Conservation (phyloP, 2,888 invertebrate species). For the Stegophylla sp. region DNA sequence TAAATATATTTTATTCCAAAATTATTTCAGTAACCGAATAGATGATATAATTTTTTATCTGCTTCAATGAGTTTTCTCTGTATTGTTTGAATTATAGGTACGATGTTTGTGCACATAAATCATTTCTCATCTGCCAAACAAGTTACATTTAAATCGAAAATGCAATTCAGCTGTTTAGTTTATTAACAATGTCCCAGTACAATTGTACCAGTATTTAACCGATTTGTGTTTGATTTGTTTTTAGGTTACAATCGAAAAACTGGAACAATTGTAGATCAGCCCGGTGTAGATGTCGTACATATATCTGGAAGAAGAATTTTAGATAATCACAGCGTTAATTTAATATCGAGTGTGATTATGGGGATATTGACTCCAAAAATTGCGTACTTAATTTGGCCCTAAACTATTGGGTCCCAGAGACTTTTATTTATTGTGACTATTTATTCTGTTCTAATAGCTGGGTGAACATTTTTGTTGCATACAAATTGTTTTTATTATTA, state of each 20-base stretch:
- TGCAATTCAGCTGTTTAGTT: too few species aligned
- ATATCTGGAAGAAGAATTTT: slow-evolving; percentile 79
- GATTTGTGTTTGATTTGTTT: neutral
- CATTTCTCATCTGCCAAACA: too few species aligned
- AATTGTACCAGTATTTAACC: too few species aligned
- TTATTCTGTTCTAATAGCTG: slow-evolving; percentile 27
- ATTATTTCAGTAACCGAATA: neutral
- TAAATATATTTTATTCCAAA: slow-evolving; percentile 63
- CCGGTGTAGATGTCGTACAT: slow-evolving; percentile 74
- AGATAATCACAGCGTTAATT: slow-evolving; percentile 88
- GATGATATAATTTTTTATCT: too few species aligned
- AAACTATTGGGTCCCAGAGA: slow-evolving; percentile 8
- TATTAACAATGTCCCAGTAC: too few species aligned
- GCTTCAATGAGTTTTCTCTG: too few species aligned
- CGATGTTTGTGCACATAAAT: too few species aligned
- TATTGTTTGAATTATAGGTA: too few species aligned
- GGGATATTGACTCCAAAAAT: slow-evolving; percentile 75
- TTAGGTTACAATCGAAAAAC: slow-evolving; percentile 72
- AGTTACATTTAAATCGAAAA: too few species aligned
- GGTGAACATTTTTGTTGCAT: neutral
- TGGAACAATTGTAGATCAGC: slow-evolving; percentile 76
- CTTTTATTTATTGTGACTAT: slow-evolving; percentile 40
- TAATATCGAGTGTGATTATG: slow-evolving; percentile 79
- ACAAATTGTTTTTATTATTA: neutral
- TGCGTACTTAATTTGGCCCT: slow-evolving; percentile 69